These are phyloP conservation scores for Hipposideros larvatus DNA, from an alignment of 2,797 vertebrate species.

Conservation along the genomic window DNA sequence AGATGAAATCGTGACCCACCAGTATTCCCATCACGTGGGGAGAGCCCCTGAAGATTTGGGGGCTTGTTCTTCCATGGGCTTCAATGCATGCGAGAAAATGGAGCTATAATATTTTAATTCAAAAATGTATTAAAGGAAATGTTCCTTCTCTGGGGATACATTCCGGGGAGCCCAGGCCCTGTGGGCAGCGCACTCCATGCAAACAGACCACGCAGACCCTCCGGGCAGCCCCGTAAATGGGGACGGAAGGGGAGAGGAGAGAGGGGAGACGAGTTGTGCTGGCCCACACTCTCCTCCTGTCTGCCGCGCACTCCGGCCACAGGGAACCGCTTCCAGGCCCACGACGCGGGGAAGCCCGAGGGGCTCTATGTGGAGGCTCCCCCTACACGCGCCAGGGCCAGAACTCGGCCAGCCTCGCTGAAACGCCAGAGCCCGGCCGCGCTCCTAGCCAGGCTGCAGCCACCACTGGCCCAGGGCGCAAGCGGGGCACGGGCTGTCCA, in stretches of 20 bases:
- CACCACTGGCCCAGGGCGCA: background rate
- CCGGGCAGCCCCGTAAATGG: background rate
- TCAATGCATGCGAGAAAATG: background rate
- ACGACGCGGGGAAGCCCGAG: accelerated
- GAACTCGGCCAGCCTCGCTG: background rate
- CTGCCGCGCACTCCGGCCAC: accelerated
- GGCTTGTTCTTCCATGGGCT: background rate
- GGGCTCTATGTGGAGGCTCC: background rate
- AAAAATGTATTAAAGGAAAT: background rate
- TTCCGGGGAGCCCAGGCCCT: background rate
- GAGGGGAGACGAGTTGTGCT: too few relatives aligned
- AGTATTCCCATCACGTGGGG: background rate
- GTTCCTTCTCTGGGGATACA: background rate
- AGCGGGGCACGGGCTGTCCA: accelerated
- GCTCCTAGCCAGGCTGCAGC: background rate
- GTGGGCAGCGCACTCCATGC: background rate
- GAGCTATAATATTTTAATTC: background rate
- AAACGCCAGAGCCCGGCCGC: background rate
- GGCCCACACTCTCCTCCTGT: background rate
- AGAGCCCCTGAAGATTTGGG: background rate
- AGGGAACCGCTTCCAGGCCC: background rate
- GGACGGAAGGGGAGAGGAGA: background rate
- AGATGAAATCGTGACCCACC: background rate
- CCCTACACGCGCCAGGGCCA: background rate
- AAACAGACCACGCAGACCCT: background rate